These are phyloP conservation scores for Pheosia gnoma DNA, from an alignment of 2,888 invertebrate genomes.

Conservation along the genomic window DNA sequence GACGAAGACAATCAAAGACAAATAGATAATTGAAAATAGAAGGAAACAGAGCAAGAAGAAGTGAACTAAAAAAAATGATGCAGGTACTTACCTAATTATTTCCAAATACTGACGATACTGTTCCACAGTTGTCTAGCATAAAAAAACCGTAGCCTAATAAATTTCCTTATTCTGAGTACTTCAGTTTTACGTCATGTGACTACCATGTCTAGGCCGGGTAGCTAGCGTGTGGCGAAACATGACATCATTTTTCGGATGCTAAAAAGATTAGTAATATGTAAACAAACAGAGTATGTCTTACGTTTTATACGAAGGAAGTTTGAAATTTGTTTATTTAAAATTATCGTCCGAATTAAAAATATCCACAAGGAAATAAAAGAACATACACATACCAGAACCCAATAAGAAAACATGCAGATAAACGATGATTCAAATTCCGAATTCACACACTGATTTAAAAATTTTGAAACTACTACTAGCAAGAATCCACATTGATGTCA, in stretches of 20 bases:
- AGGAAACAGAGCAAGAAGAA: too few species aligned
- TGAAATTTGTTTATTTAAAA: conserved; percentile 48
- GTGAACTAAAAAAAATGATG: too few species aligned
- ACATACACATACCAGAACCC: conserved; percentile 35
- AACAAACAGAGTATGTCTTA: conserved; percentile 60
- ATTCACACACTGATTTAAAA: too few species aligned
- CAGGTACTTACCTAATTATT: too few species aligned
- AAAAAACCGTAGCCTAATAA: conserved; percentile 18
- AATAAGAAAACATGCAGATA: conserved; percentile 27
- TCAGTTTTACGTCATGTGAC: conserved; percentile 22
- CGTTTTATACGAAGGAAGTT: conserved; percentile 49
- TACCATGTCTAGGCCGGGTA: conserved; percentile 17
- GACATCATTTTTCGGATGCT: conserved; percentile 68
- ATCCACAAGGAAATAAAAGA: conserved; percentile 36
- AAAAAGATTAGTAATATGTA: conserved; percentile 76
- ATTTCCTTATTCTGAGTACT: conserved; percentile 19
- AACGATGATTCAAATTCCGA: conserved; percentile 15
- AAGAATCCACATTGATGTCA: neutral
- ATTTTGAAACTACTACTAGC: neutral
- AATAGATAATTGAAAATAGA: too few species aligned
- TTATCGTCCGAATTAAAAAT: conserved; percentile 36
- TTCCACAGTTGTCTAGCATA: too few species aligned
- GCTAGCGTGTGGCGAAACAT: conserved; percentile 36
- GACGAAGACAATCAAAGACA: too few species aligned
- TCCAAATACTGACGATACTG: too few species aligned